phyloP scores from a whole-genome alignment of 2,797 vertebrate genomes.

The Lacerta agilis region DNA sequence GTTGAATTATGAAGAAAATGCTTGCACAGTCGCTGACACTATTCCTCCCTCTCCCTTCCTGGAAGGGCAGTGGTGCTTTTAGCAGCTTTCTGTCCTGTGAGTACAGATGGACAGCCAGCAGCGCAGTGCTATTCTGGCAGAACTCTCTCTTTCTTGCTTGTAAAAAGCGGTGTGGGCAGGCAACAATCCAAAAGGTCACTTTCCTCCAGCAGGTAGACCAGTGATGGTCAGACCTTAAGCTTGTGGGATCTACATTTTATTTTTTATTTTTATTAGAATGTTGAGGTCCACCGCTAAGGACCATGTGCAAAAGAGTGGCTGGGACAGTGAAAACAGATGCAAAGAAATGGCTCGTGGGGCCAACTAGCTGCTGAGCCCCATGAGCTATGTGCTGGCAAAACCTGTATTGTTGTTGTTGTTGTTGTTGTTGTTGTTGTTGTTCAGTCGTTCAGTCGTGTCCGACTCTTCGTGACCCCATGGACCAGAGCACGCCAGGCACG shows the following conservation, averaged over 20 bases:
- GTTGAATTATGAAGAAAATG: constrained; percentile 3
- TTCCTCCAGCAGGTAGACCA: background rate
- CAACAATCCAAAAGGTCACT: background rate
- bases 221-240: background rate
- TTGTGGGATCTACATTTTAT: background rate
- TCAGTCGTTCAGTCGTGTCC: no score
- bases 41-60: background rate
- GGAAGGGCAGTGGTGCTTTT: background rate
- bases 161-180: background rate
- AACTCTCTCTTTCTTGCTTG: background rate
- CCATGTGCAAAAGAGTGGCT: background rate
- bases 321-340: background rate
- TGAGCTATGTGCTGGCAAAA: no score
- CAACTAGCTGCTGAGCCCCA: background rate
- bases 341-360: background rate
- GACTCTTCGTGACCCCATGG: no score
- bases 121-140: background rate
- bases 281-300: background rate
- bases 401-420: no score
- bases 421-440: no score
- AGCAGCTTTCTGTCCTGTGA: background rate
- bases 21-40: background rate
- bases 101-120: background rate
- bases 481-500: no score
- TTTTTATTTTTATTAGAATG: background rate